Conservation (phyloP, 2,797 vertebrate species). For the Chiloscyllium punctatum region DNA sequence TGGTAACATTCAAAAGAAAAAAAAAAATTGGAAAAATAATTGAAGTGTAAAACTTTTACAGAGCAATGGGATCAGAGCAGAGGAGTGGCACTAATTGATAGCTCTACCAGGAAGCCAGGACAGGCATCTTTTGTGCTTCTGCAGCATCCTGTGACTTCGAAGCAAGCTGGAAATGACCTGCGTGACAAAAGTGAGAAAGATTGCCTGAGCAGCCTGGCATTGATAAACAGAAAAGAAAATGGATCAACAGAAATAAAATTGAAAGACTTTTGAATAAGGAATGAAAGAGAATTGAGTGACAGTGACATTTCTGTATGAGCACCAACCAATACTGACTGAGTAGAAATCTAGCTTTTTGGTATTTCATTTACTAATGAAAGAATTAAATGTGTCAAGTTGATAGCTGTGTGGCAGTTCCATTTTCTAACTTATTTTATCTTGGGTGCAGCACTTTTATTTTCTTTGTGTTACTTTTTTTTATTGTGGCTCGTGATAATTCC, state of each 20-base stretch:
- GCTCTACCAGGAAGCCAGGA: not conserved
- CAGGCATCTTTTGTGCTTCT: not conserved
- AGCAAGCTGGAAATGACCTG: not conserved
- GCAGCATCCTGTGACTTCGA: not conserved
- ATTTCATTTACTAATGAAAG: constrained; percentile 12
- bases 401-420: constrained; percentile 15
- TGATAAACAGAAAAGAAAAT: not conserved
- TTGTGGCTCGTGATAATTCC: not conserved
- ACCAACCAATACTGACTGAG: no score
- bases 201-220: not conserved
- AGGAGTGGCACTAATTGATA: not conserved
- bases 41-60: not conserved
- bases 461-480: not conserved
- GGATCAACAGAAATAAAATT: not conserved
- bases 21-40: not conserved
- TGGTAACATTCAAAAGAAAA: not conserved
- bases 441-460: not conserved
- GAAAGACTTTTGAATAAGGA: not conserved
- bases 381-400: not conserved
- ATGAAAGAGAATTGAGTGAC: not conserved
- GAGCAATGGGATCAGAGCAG: not conserved
- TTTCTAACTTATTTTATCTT: constrained; percentile 15
- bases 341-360: not conserved
- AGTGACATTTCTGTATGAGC: not conserved
- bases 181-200: not conserved